Conservation (phyloP, 2,888 invertebrate genomes). For the Phytoseiulus persimilis region DNA sequence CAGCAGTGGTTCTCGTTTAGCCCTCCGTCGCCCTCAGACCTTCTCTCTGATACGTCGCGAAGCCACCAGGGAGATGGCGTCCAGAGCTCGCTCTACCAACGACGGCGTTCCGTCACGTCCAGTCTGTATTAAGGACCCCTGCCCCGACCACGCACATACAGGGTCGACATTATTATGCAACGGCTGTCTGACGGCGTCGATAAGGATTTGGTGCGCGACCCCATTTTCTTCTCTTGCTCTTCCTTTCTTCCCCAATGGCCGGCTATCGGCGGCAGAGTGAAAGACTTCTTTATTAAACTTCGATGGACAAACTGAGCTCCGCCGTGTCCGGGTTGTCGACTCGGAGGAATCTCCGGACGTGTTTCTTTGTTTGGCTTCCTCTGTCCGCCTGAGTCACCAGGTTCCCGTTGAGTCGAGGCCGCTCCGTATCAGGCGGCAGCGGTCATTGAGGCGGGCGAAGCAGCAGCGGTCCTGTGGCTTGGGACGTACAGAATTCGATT, state of each 20-base stretch:
- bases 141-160: not conserved
- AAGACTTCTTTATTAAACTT: constrained; percentile 5
- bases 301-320: not conserved
- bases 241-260: not conserved
- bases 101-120: not conserved
- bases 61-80: not conserved
- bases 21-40: not conserved
- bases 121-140: not conserved
- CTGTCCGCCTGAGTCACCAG: not conserved
- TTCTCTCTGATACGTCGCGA: not conserved
- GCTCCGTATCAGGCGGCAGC: not conserved
- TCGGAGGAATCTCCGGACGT: not conserved
- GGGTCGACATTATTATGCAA: not conserved
- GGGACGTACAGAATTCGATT: too few relatives aligned
- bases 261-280: not conserved
- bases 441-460: not conserved
- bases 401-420: not conserved
- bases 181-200: not conserved
- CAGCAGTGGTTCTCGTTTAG: not conserved
- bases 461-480: too few relatives aligned
- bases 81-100: not conserved
- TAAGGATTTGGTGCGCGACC: not conserved
- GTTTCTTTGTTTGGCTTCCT: not conserved
- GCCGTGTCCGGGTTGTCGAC: not conserved
- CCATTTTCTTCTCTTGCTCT: not conserved